Conservation (phyloP, 2,797 vertebrate species). For the Manis javanica region DNA sequence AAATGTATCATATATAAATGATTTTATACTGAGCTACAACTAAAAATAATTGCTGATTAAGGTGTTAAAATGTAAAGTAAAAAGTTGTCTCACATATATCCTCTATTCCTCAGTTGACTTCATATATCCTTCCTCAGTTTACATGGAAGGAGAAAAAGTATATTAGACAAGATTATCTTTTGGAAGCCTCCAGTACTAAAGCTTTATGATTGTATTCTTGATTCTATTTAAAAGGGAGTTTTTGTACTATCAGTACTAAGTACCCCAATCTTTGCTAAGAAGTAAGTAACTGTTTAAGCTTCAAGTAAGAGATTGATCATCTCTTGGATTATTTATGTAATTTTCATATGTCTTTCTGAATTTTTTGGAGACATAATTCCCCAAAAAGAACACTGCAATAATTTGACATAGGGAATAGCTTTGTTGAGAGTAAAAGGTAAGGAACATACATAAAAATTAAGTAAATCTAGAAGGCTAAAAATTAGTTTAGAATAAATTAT, state of each 20-base stretch:
- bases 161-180: neutral
- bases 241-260: neutral
- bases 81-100: neutral
- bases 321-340: neutral
- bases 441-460: neutral
- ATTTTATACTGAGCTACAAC: slow-evolving; percentile 61
- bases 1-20: slow-evolving; percentile 78
- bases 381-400: neutral
- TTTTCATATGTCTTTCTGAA: neutral
- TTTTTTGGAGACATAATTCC: neutral
- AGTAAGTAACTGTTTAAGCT: neutral
- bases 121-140: neutral
- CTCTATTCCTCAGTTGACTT: neutral
- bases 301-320: neutral
- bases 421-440: neutral
- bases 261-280: neutral
- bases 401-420: neutral
- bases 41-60: slow-evolving; percentile 75
- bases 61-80: slow-evolving; percentile 51
- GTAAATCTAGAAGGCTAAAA: neutral
- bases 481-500: neutral
- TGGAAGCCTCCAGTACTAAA: neutral
- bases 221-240: neutral
- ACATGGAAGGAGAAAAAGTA: neutral
- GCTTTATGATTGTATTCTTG: neutral